Evolutionary conservation across 30 jellyfish, hydroid and myxozoan genomes (phyloP), one percentile per base, ranked within the genome.

Genomic region (Aurelia sp.): DNA sequence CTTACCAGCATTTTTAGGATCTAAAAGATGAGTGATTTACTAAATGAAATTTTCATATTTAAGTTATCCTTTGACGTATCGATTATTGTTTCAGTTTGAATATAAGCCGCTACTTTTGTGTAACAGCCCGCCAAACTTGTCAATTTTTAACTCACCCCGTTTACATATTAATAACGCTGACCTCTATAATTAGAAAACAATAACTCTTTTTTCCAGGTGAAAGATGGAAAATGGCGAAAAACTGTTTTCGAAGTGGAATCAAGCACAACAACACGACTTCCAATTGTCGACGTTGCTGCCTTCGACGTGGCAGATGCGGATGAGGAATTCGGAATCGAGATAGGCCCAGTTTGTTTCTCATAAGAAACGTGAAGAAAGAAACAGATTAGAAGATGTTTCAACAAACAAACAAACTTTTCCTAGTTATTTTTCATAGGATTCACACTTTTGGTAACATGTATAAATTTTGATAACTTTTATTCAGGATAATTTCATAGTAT

Each of bases 181-280:
- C 9, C 16, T 44, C 55, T 13, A 44, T 7, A 44, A 44, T 44
- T 44, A 5, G 13, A 44, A 16, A 30, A 58, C 64, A 11, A 19
- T 37, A 33, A 23, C 31, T 81, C 35, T 47, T 17, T 22, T 0
- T 78, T 73, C 6, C 79, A 89, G 97, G 94, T 82, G 65, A 89
- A 95, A 48, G 99, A 95, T 81, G 97, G 96, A 68, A 89, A 95
- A 89, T 95, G 99, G 99, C 99, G 90, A 86, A 89, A 80, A 87
- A 81, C 99, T 11, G 96, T 89, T 10, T 89, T 95, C 64, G 99
- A 95, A 71, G 82, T 84, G 8, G 87, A 65, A 16, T 58, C 95
- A 19, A 77, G 82, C 16, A 87, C 91, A 18, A 76, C 96, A 8
- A 85, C 92, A 1, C 74, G 92, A 72, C 82, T 95, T n/a, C 99